Percentiles rank a stretch among this genome's conserved stretches.
Conservation (phyloP, 2,888 invertebrate species). For the Chrysotoxum bicinctum region DNA sequence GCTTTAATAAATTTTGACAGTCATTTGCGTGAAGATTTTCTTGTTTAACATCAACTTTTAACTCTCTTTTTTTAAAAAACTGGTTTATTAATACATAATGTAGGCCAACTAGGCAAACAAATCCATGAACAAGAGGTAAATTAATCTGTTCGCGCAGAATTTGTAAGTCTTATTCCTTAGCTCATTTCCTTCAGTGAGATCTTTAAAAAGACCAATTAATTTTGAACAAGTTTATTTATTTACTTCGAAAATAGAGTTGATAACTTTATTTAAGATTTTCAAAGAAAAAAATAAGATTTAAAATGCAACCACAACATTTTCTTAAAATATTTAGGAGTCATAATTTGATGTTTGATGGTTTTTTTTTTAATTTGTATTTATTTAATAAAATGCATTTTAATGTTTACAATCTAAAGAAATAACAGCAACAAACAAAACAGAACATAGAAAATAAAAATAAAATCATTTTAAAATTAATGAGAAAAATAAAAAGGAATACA, state of each 20-base stretch:
- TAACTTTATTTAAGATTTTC: background rate
- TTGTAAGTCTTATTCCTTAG: background rate
- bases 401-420: conserved; percentile 66
- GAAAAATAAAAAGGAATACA: conserved; percentile 62
- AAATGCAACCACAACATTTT: conserved; percentile 27
- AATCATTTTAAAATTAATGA: conserved; percentile 48
- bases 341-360: conserved; percentile 23
- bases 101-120: too few relatives aligned
- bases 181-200: background rate
- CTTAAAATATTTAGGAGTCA: conserved; percentile 23
- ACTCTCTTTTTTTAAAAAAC: too few relatives aligned
- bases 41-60: too few relatives aligned
- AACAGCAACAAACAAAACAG: conserved; percentile 61
- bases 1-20: too few relatives aligned
- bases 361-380: conserved; percentile 62
- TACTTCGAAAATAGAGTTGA: conserved; percentile 7
- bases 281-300: conserved; percentile 9
- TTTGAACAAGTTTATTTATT: background rate
- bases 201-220: background rate
- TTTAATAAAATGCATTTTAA: conserved; percentile 73
- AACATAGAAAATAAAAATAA: conserved; percentile 56
- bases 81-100: too few relatives aligned
- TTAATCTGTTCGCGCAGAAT: background rate
- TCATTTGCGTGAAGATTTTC: too few relatives aligned
- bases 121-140: too few relatives aligned